Conservation (phyloP, 2,797 vertebrate species). For the Xenopus petersii region DNA sequence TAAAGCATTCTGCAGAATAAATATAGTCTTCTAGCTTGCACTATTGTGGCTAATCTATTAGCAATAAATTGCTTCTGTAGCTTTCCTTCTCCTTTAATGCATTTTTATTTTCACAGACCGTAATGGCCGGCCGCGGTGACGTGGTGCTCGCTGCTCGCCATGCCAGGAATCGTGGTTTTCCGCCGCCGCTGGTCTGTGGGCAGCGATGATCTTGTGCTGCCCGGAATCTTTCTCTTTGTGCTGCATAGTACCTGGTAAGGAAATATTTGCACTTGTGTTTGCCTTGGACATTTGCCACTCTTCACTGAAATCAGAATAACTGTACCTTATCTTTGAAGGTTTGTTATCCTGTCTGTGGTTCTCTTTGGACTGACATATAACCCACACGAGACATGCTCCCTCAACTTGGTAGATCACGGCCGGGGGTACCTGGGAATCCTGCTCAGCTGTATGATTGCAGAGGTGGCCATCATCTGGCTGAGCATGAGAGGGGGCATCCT, state of each 20-base stretch:
- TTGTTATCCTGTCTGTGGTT: constrained; percentile 96
- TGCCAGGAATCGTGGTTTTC: constrained; percentile 99
- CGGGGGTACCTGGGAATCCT: constrained; percentile 95
- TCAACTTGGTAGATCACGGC: constrained; percentile 95
- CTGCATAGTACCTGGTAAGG: constrained; percentile 96
- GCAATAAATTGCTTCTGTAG: too few species aligned
- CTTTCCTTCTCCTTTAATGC: not conserved
- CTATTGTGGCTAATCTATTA: too few species aligned
- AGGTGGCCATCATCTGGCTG: constrained; percentile 98
- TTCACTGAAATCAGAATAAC: too few species aligned
- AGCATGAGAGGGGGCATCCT: constrained; percentile 98
- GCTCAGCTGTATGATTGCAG: constrained; percentile 95
- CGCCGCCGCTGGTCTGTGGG: constrained; percentile 99
- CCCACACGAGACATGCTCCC: constrained; percentile 87
- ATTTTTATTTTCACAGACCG: constrained; percentile 19
- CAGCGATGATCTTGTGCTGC: constrained; percentile 98
- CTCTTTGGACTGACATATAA: constrained; percentile 94
- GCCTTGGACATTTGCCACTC: too few species aligned
- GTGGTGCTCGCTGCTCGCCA: constrained; percentile 64
- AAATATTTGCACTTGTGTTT: not conserved
- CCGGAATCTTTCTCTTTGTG: constrained; percentile 95
- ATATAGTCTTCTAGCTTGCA: too few species aligned
- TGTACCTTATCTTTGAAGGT: constrained; percentile 66
- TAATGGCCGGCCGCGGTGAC: constrained; percentile 23
- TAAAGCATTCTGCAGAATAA: too few species aligned